phyloP scores from a whole-genome alignment of 1,140 invertebrate genomes.

The Panagrolaimus sp. region DNA sequence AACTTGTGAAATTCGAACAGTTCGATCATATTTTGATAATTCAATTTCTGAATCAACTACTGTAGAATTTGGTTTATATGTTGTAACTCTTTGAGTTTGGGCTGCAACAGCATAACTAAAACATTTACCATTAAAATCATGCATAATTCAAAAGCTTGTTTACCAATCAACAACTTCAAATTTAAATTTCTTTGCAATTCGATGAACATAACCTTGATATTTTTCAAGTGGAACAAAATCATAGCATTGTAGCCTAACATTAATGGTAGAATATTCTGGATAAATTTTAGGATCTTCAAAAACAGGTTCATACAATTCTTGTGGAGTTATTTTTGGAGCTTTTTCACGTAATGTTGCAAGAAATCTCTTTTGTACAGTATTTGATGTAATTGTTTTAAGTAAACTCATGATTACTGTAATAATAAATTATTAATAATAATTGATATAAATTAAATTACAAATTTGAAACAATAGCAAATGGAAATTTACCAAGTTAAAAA shows the following conservation, averaged over 20 bases:
- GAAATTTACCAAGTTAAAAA: too few species aligned
- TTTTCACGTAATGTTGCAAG: not conserved
- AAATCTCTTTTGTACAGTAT: not conserved
- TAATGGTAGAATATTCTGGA: slow-evolving; percentile 41
- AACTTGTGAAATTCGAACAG: slow-evolving; percentile 43
- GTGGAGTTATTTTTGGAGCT: not conserved
- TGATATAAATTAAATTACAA: too few species aligned
- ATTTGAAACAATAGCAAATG: too few species aligned
- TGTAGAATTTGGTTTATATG: slow-evolving; percentile 47
- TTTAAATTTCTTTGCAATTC: slow-evolving; percentile 44
- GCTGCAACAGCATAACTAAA: slow-evolving; percentile 53
- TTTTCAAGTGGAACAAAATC: slow-evolving; percentile 47
- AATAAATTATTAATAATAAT: too few species aligned
- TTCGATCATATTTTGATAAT: slow-evolving; percentile 45
- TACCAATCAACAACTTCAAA: slow-evolving; percentile 54
- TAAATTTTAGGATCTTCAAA: slow-evolving; percentile 28
- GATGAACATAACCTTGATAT: slow-evolving; percentile 50
- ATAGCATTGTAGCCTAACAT: slow-evolving; percentile 48
- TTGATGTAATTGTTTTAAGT: not conserved
- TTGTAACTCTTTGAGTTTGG: slow-evolving; percentile 37
- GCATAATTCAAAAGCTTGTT: not conserved
- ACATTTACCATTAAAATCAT: slow-evolving; percentile 19
- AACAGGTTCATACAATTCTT: slow-evolving; percentile 22
- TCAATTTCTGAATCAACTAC: slow-evolving; percentile 44
- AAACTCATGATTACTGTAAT: too few species aligned